A percentile compares a stretch with the other conserved stretches of the same genome.
Evolutionary conservation across 1,140 invertebrate species (phyloP).

Genomic region (Melipona quadrifasciata): DNA sequence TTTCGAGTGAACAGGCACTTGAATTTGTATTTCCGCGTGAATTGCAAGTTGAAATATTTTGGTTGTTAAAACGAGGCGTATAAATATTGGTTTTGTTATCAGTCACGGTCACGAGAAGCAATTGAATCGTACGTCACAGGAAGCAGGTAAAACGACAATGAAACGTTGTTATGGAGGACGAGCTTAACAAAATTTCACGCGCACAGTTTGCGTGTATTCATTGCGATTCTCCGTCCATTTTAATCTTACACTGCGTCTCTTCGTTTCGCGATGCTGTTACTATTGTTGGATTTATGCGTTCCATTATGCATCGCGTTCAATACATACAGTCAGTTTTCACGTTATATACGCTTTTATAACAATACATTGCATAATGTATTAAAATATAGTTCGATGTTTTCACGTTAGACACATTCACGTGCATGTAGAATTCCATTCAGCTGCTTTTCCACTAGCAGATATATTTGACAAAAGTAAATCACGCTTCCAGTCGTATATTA

Average conservation of each 20-base stretch:
- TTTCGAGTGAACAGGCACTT: too few species aligned
- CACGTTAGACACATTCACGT: not conserved
- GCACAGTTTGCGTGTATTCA: conserved; percentile 5
- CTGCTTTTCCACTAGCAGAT: not conserved
- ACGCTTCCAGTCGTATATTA: not conserved
- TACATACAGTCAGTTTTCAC: not conserved
- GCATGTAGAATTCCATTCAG: not conserved
- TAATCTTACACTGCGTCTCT: conserved; percentile 4
- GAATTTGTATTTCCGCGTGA: not conserved
- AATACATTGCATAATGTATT: not conserved
- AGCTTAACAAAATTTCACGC: conserved; percentile 35
- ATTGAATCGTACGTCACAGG: conserved; percentile 56
- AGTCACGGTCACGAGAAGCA: conserved; percentile 59
- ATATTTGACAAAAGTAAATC: not conserved
- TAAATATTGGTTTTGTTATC: conserved; percentile 40
- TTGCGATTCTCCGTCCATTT: conserved; percentile 8
- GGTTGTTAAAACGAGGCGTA: conserved; percentile 4
- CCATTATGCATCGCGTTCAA: not conserved
- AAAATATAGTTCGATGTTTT: not conserved
- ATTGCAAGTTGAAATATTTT: conserved; percentile 41
- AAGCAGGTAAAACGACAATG: conserved; percentile 55
- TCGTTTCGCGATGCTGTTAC: not conserved
- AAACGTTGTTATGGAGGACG: conserved; percentile 39
- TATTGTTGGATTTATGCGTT: conserved; percentile 19
- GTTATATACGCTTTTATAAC: not conserved